phyloP scores from a whole-genome alignment of 2,113 vertebrate species.

The Crocuta crocuta region DNA sequence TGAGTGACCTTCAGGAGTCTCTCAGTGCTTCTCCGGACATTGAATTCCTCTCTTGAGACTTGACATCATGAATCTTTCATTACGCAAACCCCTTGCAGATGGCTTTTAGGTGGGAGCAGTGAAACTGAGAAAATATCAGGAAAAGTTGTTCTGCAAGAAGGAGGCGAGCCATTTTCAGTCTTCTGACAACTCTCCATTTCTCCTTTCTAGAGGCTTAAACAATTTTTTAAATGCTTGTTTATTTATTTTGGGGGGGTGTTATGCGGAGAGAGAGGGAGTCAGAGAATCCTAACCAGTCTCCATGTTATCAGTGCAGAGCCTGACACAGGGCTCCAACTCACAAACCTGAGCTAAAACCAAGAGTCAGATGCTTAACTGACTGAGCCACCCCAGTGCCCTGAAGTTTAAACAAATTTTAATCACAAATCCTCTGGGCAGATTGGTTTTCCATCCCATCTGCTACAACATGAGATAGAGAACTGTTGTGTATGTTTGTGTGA shows the following conservation, averaged over 20 bases:
- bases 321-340: no score
- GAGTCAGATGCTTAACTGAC: no score
- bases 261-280: no score
- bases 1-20: neutral
- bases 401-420: conserved; percentile 53
- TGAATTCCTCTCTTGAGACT: neutral
- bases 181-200: neutral
- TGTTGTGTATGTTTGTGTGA: conserved; percentile 3
- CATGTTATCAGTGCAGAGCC: no score
- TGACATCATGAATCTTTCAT: neutral
- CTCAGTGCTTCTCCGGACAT: neutral
- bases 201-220: conserved; percentile 39
- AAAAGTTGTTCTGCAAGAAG: conserved; percentile 28
- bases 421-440: neutral
- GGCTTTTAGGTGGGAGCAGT: neutral
- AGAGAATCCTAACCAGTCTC: no score
- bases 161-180: neutral
- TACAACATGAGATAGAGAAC: neutral
- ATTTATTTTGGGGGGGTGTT: no score
- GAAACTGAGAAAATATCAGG: neutral
- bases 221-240: neutral
- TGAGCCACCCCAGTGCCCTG: no score
- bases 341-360: no score
- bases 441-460: neutral
- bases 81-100: neutral